These are phyloP conservation scores for Numida meleagris DNA, from an alignment of 2,113 vertebrate genomes.

Conservation along the genomic window DNA sequence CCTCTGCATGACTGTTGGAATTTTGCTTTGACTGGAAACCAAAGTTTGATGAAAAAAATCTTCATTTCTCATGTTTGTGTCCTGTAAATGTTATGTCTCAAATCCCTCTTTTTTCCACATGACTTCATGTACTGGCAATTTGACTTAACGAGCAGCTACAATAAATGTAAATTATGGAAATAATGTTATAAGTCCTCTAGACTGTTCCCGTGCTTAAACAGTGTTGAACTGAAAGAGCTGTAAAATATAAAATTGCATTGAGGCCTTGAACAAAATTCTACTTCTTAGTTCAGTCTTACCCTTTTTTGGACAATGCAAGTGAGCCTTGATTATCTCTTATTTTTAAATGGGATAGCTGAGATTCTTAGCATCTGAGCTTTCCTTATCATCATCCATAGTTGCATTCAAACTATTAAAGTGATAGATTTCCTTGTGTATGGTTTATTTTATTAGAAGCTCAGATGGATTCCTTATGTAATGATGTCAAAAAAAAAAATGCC, in stretches of 20 bases:
- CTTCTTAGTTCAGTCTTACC: slow-evolving; percentile 8
- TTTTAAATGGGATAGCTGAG: background rate
- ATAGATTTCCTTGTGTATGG: background rate
- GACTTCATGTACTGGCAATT: slow-evolving; percentile 66
- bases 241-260: slow-evolving; percentile 40
- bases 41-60: slow-evolving; percentile 26
- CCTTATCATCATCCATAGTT: background rate
- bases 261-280: slow-evolving; percentile 40
- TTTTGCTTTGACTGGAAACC: slow-evolving; percentile 60
- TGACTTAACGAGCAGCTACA: slow-evolving; percentile 60
- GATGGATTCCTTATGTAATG: slow-evolving; percentile 1
- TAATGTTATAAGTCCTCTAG: slow-evolving; percentile 48
- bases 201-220: slow-evolving; percentile 25
- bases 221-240: slow-evolving; percentile 16
- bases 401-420: slow-evolving; percentile 2
- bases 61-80: slow-evolving; percentile 47
- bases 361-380: background rate
- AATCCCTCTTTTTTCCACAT: slow-evolving; percentile 15
- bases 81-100: slow-evolving; percentile 59
- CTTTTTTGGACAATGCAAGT: background rate
- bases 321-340: background rate
- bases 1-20: background rate
- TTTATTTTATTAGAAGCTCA: slow-evolving; percentile 35
- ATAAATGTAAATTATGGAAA: slow-evolving; percentile 56
- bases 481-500: background rate